Base-by-base conservation (phyloP, 2,888 invertebrate genomes). In the Agonum fuliginosum region DNA sequence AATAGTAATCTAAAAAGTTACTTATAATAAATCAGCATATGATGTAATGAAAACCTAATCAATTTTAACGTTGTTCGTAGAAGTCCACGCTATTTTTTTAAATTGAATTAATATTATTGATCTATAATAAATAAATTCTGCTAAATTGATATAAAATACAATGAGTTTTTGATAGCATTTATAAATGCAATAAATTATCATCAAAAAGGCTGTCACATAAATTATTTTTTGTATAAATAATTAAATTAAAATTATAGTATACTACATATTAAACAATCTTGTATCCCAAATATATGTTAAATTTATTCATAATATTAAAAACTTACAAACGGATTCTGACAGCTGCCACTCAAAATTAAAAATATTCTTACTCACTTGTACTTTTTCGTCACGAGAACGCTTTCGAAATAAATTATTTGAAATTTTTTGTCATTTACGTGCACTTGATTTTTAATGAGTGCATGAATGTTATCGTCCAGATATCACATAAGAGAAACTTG, bases 331-430 rank as follows among this genome's bases (percentile, higher is more conserved):
- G 30, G 14, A 30, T 30, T 62, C 58, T 62, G 58, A 62, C 58
- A 62, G 58, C 58, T 62, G 58, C 14, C 58, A 62, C 27, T 62
- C 58, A 62, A 62, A 62, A 62, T 62, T 62, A 62, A 62, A 62
- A 30, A 62, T 62, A 62, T 62, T 62, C 17, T 30, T 30, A 62
- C 14, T 62, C 58, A 10, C 5, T 27, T 30, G 14, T 4, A 62
- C 30, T 62, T 62, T 62, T 62, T 62, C 58, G 30, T 62, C 58
- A 20, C 17, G 2, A n/a, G 58, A 10, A 17, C 30, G 58, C 17
- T 62, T 62, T 30, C 17, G 27, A 62, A 62, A 30, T 62, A 27
- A 14, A 30, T 62, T 62, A 62, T 62, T 62, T 14, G 14, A 1
- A 62, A 30, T 10, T 62, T 62, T 62, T 62, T 58, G 14, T 30